Conservation (phyloP, 2,888 invertebrate genomes). For the Bellardia bayeri region DNA sequence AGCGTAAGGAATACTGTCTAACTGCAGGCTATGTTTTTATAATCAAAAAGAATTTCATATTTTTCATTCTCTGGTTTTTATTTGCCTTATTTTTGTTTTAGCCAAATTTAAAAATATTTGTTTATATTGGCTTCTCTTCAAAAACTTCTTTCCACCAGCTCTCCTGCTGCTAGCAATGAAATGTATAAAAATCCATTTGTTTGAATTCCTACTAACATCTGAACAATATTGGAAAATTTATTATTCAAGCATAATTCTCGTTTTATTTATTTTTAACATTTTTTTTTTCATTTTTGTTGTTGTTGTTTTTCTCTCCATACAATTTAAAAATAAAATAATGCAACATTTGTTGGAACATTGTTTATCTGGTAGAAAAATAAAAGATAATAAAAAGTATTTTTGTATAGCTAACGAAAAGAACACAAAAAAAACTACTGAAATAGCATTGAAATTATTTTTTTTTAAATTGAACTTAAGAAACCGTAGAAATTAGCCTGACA, state of each 20-base stretch:
- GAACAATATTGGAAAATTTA: constrained; percentile 6
- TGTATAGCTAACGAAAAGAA: not conserved
- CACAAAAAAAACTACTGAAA: not conserved
- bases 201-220: constrained; percentile 18
- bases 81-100: constrained; percentile 5
- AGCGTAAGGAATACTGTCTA: not conserved
- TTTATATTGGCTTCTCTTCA: constrained; percentile 20
- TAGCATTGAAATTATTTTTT: constrained; percentile 51
- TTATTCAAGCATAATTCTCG: constrained; percentile 13
- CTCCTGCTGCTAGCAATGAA: not conserved
- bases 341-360: constrained; percentile 35
- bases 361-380: constrained; percentile 16
- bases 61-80: not conserved
- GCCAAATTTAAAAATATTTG: constrained; percentile 15
- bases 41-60: constrained; percentile 26
- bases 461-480: constrained; percentile 50
- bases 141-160: not conserved
- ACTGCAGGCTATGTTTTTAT: constrained; percentile 9
- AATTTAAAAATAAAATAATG: not conserved
- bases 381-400: constrained; percentile 15
- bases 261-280: not conserved
- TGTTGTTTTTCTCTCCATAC: not conserved
- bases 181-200: constrained; percentile 26
- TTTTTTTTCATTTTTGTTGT: not conserved
- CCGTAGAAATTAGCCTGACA: constrained; percentile 18